Evolutionary conservation across 2,113 vertebrate species (phyloP).

Genomic region (Tyrannus savana): DNA sequence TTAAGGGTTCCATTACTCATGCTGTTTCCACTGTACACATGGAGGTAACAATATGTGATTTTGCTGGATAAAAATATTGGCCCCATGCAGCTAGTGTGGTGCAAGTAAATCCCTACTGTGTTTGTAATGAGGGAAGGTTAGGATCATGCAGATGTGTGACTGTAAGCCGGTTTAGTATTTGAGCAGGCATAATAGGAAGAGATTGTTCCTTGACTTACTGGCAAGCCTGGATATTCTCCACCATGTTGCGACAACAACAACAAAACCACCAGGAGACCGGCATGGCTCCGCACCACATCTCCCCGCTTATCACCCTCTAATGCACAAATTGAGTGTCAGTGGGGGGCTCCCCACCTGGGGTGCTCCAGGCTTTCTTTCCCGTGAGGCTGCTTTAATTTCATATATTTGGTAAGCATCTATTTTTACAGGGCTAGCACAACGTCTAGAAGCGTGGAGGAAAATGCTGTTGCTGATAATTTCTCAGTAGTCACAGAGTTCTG

Average conservation of each 20-base stretch:
- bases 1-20: slow-evolving; percentile 77
- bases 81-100: slow-evolving; percentile 62
- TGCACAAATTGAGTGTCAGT: slow-evolving; percentile 47
- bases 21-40: slow-evolving; percentile 74
- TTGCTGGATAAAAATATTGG: slow-evolving; percentile 75
- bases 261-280: slow-evolving; percentile 45
- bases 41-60: slow-evolving; percentile 76
- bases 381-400: slow-evolving; percentile 7
- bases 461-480: neutral
- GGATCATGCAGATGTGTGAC: slow-evolving; percentile 68
- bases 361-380: neutral
- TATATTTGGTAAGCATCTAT: neutral
- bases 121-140: slow-evolving; percentile 73
- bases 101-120: slow-evolving; percentile 74
- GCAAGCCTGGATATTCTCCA: slow-evolving; percentile 65
- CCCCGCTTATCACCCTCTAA: slow-evolving; percentile 50
- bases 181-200: slow-evolving; percentile 70
- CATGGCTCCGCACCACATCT: neutral
- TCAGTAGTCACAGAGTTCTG: neutral
- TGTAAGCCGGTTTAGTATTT: slow-evolving; percentile 71
- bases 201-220: slow-evolving; percentile 73
- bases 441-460: neutral
- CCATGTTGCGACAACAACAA: neutral
- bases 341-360: slow-evolving; percentile 8
- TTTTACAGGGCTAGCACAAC: neutral